phyloP scores from a whole-genome alignment of 2,797 vertebrate genomes.

The Triplophysa yarkandensis region DNA sequence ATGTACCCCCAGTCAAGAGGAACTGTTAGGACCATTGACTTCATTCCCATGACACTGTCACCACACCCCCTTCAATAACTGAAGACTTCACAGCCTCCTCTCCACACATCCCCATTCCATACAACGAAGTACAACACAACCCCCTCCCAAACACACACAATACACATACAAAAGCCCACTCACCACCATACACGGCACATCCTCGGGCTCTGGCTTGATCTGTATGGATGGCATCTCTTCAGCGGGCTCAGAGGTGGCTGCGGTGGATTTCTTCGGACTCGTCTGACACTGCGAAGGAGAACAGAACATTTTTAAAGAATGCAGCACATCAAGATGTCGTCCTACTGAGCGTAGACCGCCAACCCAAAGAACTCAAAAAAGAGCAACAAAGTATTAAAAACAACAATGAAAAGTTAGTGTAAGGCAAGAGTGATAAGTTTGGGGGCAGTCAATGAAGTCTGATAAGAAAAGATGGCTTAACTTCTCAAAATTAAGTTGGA shows the following conservation, averaged over 20 bases:
- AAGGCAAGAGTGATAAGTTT: constrained; percentile 17
- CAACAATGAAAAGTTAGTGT: constrained; percentile 5
- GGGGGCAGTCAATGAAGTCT: neutral
- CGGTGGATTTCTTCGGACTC: constrained; percentile 73
- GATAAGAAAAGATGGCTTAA: constrained; percentile 3
- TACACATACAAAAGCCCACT: constrained; percentile 42
- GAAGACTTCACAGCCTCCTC: constrained; percentile 18
- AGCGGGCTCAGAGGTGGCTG: constrained; percentile 66
- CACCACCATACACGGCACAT: constrained; percentile 78
- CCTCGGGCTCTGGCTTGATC: constrained; percentile 80
- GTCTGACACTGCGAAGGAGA: constrained; percentile 70
- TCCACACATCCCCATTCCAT: constrained; percentile 33
- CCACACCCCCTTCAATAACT: constrained; percentile 43
- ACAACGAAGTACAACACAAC: constrained; percentile 6
- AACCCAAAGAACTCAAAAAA: neutral
- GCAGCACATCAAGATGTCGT: neutral
- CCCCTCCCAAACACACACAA: constrained; percentile 27
- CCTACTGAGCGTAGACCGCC: neutral
- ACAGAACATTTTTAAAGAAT: constrained; percentile 16
- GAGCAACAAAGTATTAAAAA: neutral
- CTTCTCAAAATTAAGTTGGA: constrained; percentile 6
- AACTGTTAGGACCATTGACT: constrained; percentile 32
- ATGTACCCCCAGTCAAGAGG: constrained; percentile 8
- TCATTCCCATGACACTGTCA: constrained; percentile 43
- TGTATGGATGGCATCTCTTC: constrained; percentile 76